Conservation (phyloP, 1,140 invertebrate species). For the Aradophagus sp. region DNA sequence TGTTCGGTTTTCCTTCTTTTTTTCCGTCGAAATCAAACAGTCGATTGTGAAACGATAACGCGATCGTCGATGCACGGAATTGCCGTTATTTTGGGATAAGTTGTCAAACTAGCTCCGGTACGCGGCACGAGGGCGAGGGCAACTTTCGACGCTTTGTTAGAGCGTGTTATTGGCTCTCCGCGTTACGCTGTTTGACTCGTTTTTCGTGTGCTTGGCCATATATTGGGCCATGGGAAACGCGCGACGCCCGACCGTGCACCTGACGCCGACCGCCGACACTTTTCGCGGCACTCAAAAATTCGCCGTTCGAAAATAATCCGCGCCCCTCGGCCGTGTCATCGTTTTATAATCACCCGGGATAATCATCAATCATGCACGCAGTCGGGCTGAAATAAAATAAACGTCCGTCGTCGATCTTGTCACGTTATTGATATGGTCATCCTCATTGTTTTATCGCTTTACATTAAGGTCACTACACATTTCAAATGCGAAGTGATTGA, state of each 20-base stretch:
- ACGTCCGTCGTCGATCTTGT: too few species aligned
- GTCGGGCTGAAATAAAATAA: too few species aligned
- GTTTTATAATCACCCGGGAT: constrained; percentile 29
- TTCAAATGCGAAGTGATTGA: too few species aligned
- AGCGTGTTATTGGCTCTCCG: constrained; percentile 63
- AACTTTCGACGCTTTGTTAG: constrained; percentile 58
- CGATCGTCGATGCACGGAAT: constrained; percentile 33
- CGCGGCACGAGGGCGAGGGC: not conserved
- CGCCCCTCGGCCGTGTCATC: constrained; percentile 24
- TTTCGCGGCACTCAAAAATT: constrained; percentile 63
- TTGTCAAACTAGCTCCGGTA: too few species aligned
- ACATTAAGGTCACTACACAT: too few species aligned
- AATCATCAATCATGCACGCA: constrained; percentile 34
- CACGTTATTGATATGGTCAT: too few species aligned
- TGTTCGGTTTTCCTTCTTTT: too few species aligned
- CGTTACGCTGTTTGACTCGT: constrained; percentile 45
- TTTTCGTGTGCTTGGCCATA: constrained; percentile 62
- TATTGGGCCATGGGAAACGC: constrained; percentile 65
- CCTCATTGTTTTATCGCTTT: too few species aligned
- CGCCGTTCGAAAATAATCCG: constrained; percentile 59
- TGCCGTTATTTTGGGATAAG: constrained; percentile 43
- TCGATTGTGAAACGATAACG: constrained; percentile 33
- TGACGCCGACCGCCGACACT: constrained; percentile 67
- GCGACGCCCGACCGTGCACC: constrained; percentile 68
- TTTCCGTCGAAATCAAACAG: constrained; percentile 35